Evolutionary conservation across 2,888 invertebrate species (phyloP), one percentile per base, ranked within the genome.

Genomic region (Vannuccia rotundouncinata): DNA sequence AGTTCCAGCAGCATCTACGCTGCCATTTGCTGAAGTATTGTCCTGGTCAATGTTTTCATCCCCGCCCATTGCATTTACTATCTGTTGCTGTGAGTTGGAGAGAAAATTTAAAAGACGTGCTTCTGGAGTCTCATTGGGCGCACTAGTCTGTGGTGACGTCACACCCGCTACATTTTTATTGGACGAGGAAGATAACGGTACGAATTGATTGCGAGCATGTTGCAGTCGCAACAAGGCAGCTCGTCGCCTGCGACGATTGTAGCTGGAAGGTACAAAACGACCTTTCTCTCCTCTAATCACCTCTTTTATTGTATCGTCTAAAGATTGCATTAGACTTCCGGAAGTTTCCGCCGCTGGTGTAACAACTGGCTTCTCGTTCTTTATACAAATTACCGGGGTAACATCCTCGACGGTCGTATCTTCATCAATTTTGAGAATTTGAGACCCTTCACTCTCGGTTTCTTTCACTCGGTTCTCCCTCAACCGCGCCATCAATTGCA

Each of bases 401-500:
- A n/a, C n/a, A n/a, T n/a, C n/a, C n/a, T n/a, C n/a, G n/a, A n/a
- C n/a, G n/a, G n/a, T n/a, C n/a, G n/a, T n/a, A n/a, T n/a, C n/a
- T n/a, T n/a, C n/a, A n/a, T n/a, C n/a, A n/a, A n/a, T n/a, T n/a
- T n/a, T n/a, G n/a, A n/a, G n/a, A n/a, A n/a, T n/a, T n/a, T n/a
- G n/a, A n/a, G n/a, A n/a, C n/a, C n/a, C 10, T 45, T 45, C 45
- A 45, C 45, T 45, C 45, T 10, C 17, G 17, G 10, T 45, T 17
- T 45, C 45, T 17, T 45, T 45, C 5, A 45, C 17, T 60, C 77
- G 31, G 17, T 77, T 30, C 31, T 77, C 77, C 27, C 77, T 1
- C 13, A 77, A 31, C 25, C 31, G 29, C 17, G 45, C 77, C 77
- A 77, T 77, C 2, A 77, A 25, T 1, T 30, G 31, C 13, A 77